Evolutionary conservation across 2,113 vertebrate genomes (phyloP).

Genomic region (Murina feae): DNA sequence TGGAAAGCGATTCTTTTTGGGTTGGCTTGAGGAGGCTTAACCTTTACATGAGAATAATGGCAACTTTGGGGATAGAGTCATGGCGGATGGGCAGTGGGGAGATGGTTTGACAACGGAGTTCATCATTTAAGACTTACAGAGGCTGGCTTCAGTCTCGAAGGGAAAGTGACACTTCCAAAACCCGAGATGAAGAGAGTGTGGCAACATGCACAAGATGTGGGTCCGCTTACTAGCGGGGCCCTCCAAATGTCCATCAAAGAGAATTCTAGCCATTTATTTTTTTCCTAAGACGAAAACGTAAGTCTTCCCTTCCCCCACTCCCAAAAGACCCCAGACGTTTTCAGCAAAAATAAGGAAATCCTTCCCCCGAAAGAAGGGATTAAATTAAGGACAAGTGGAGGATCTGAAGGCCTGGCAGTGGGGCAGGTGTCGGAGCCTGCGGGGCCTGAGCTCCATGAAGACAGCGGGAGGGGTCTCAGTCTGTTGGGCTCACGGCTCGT

Average conservation of each 20-base stretch:
- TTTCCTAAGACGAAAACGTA: neutral
- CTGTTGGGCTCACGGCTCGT: neutral
- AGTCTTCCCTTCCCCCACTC: neutral
- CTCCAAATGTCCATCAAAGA: neutral
- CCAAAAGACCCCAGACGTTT: neutral
- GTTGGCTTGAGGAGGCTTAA: neutral
- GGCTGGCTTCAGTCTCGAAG: neutral
- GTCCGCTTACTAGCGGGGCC: neutral
- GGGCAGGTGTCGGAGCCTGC: neutral
- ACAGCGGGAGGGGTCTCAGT: neutral
- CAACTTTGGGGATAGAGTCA: neutral
- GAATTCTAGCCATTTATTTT: neutral
- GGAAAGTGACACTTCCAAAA: neutral
- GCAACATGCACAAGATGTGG: neutral
- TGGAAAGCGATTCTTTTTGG: neutral
- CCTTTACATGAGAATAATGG: neutral
- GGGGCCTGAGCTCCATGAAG: neutral
- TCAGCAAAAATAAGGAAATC: neutral
- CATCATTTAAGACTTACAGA: neutral
- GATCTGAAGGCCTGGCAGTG: fast-evolving
- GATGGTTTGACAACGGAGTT: neutral
- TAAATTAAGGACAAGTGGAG: neutral
- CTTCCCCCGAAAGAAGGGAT: neutral
- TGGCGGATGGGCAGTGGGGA: neutral
- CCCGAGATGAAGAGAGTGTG: neutral